These are phyloP conservation scores for Scomberomorus guttatus DNA, from an alignment of 2,797 vertebrate species.

Conservation along the genomic window DNA sequence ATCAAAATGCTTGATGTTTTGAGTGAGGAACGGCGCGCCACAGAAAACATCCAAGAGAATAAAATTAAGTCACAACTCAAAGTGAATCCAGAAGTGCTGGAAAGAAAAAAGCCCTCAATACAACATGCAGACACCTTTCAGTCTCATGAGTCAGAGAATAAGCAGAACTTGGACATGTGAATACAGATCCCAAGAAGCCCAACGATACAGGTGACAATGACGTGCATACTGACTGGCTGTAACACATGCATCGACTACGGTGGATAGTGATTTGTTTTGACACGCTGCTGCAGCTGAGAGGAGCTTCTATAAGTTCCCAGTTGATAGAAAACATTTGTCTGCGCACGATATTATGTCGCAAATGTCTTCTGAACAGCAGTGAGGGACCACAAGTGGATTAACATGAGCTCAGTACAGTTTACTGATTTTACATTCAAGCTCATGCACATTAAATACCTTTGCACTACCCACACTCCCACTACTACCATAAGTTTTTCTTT, in stretches of 20 bases:
- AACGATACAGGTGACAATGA: not conserved
- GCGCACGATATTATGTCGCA: too few species aligned
- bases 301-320: too few species aligned
- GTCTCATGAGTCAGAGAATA: not conserved
- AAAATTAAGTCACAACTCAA: constrained; percentile 30
- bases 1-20: not conserved
- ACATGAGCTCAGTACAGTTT: too few species aligned
- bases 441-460: too few species aligned
- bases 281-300: too few species aligned
- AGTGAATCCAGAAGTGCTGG: constrained; percentile 23
- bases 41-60: constrained; percentile 37
- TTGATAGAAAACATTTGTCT: too few species aligned
- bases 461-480: too few species aligned
- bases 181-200: not conserved
- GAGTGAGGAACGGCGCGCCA: not conserved
- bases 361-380: too few species aligned
- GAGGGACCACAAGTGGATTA: too few species aligned
- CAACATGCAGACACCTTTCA: constrained; percentile 1
- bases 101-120: not conserved
- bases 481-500: too few species aligned
- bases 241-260: not conserved
- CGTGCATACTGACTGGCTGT: not conserved
- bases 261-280: not conserved
- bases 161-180: not conserved
- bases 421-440: too few species aligned